Evolutionary conservation across 2,113 vertebrate species (phyloP).

Genomic region (Megaleporinus macrocephalus): DNA sequence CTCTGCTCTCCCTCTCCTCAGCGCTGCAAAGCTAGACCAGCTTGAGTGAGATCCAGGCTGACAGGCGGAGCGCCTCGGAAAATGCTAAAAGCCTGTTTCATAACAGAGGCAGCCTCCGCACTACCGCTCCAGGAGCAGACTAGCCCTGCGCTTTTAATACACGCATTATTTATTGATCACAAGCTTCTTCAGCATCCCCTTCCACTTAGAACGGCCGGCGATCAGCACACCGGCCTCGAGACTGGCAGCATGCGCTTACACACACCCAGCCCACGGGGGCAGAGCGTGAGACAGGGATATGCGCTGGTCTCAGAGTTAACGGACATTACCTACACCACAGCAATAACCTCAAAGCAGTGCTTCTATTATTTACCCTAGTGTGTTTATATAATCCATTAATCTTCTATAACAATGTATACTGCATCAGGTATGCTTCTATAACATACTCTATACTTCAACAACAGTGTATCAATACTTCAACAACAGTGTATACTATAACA

Average conservation of each 20-base stretch:
- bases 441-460: too few relatives aligned
- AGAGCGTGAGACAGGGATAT: neutral
- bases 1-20: constrained; percentile 9
- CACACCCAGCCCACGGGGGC: neutral
- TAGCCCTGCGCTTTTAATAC: constrained; percentile 61
- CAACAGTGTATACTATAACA: too few relatives aligned
- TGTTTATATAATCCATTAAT: too few relatives aligned
- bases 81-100: constrained; percentile 65
- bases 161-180: constrained; percentile 71
- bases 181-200: constrained; percentile 37
- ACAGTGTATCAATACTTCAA: too few relatives aligned
- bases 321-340: neutral
- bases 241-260: neutral
- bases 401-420: neutral
- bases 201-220: too few relatives aligned
- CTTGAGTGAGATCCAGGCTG: constrained; percentile 71
- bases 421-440: neutral
- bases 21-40: constrained; percentile 41
- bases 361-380: neutral
- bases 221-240: neutral
- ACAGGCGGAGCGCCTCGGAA: constrained; percentile 67
- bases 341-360: neutral
- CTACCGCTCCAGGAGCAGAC: constrained; percentile 57
- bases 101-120: constrained; percentile 50
- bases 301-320: neutral